Conservation (phyloP, 2,888 invertebrate species). For the Chloroclystis v-ata region DNA sequence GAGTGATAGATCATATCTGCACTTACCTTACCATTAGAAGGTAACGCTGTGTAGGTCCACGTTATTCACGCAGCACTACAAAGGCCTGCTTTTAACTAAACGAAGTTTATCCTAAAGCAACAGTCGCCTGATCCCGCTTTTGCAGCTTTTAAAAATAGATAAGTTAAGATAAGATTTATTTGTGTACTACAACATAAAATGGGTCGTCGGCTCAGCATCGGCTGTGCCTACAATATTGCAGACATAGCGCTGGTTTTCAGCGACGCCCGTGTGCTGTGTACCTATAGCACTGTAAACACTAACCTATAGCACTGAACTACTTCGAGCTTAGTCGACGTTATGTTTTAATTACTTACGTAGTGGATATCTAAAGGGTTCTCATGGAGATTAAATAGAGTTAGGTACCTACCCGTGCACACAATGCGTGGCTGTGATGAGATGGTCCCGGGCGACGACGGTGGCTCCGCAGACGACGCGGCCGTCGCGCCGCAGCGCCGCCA, state of each 20-base stretch:
- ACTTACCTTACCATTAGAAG: no score
- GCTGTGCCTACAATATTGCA: no score
- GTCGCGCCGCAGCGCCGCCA: slow-evolving; percentile 82
- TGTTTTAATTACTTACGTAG: no score
- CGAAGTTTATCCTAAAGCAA: slow-evolving; percentile 50
- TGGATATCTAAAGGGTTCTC: no score
- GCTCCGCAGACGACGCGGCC: slow-evolving; percentile 86
- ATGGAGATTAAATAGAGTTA: neutral
- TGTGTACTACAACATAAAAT: no score
- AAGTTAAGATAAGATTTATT: no score
- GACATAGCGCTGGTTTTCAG: no score
- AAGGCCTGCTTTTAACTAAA: slow-evolving; percentile 49
- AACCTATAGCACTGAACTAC: slow-evolving; percentile 34
- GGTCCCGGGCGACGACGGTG: slow-evolving; percentile 82
- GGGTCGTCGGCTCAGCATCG: no score
- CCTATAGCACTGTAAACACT: no score
- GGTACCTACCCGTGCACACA: slow-evolving; percentile 83
- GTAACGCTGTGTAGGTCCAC: no score
- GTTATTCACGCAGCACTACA: slow-evolving; percentile 37
- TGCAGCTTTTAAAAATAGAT: slow-evolving; percentile 42
- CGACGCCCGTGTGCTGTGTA: no score
- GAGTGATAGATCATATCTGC: no score
- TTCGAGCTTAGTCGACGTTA: slow-evolving; percentile 26
- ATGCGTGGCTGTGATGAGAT: slow-evolving; percentile 87
- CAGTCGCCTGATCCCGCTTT: slow-evolving; percentile 38